phyloP scores from a whole-genome alignment of 1,140 invertebrate genomes.

The Drosophila oshimai region DNA sequence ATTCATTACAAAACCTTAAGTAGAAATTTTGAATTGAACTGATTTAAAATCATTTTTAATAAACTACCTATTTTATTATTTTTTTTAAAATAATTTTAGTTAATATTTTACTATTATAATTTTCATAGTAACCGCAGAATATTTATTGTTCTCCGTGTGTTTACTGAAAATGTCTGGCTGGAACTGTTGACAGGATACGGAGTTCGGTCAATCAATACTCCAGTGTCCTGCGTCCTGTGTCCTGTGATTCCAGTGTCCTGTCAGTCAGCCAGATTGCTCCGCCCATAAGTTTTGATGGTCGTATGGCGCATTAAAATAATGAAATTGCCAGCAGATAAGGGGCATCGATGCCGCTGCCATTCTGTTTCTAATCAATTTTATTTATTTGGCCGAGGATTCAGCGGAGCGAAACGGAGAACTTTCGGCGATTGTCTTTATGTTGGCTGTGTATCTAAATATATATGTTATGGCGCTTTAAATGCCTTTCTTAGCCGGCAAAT shows the following conservation, averaged over 20 bases:
- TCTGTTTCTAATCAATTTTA: conserved; percentile 69
- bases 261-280: conserved; percentile 12
- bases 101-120: background rate
- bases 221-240: background rate
- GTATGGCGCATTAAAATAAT: conserved; percentile 66
- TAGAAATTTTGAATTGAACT: no score
- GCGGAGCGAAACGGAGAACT: conserved; percentile 11
- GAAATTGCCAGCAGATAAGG: conserved; percentile 70
- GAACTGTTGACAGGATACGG: conserved; percentile 21
- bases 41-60: no score
- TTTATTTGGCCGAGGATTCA: conserved; percentile 49
- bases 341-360: conserved; percentile 22
- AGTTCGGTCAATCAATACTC: conserved; percentile 42
- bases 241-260: conserved; percentile 1
- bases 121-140: background rate
- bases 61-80: no score
- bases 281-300: conserved; percentile 59
- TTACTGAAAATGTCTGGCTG: background rate
- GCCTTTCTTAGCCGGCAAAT: background rate
- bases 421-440: conserved; percentile 7
- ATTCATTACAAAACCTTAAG: no score
- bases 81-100: no score
- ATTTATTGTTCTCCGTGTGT: conserved; percentile 6
- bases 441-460: background rate
- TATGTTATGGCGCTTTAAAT: conserved; percentile 44